phyloP scores from a whole-genome alignment of 2,888 invertebrate genomes.

The Heliconius hortense region DNA sequence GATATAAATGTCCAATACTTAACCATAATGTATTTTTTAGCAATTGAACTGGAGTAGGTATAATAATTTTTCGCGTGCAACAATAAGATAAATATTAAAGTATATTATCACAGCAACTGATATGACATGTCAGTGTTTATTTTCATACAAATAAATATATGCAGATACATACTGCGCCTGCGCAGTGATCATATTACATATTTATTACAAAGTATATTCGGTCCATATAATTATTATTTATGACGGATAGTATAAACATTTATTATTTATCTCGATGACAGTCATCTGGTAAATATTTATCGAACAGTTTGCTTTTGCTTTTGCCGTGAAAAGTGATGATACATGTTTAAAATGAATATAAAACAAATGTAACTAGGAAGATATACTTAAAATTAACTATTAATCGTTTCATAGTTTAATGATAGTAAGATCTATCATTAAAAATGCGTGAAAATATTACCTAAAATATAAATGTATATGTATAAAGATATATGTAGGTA shows the following conservation, averaged over 20 bases:
- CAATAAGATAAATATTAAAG: not conserved
- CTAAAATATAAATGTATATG: too few relatives aligned
- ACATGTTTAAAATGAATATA: too few relatives aligned
- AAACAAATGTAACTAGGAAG: too few relatives aligned
- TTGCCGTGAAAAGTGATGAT: too few relatives aligned
- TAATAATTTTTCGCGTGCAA: not conserved
- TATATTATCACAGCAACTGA: conserved; percentile 5
- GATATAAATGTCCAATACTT: not conserved
- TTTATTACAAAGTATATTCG: not conserved
- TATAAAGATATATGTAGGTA: too few relatives aligned
- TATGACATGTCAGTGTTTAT: conserved; percentile 13
- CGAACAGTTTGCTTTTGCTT: not conserved
- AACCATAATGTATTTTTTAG: not conserved
- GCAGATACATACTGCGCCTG: not conserved
- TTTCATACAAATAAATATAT: conserved; percentile 1
- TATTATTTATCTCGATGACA: not conserved
- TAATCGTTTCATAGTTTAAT: too few relatives aligned
- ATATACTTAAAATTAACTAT: too few relatives aligned
- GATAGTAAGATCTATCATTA: too few relatives aligned
- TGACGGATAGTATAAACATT: not conserved
- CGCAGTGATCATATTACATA: not conserved
- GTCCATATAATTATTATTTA: too few relatives aligned
- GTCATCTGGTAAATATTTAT: not conserved
- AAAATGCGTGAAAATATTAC: too few relatives aligned
- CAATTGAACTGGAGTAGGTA: not conserved